Percentiles rank a stretch among this genome's conserved stretches.
Evolutionary conservation across 2,113 vertebrate species (phyloP).

Genomic region (Tor tambroides): DNA sequence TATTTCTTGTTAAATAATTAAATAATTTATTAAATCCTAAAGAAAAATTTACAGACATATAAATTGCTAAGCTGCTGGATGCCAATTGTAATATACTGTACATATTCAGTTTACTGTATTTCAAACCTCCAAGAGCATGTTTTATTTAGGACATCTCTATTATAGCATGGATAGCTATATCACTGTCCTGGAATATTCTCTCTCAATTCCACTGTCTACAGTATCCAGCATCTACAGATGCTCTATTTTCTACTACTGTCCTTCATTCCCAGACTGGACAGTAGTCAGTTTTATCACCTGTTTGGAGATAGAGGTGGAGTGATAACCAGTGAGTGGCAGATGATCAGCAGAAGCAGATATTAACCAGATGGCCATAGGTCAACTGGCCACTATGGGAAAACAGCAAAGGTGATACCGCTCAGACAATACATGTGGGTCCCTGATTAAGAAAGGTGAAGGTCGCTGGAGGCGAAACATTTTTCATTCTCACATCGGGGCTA

Average conservation of each 20-base stretch:
- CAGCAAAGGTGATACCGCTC: conserved; percentile 57
- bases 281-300: conserved; percentile 68
- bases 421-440: conserved; percentile 62
- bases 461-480: conserved; percentile 56
- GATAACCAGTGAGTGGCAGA: conserved; percentile 72
- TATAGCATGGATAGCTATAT: neutral
- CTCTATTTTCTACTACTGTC: conserved; percentile 43
- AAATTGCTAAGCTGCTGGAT: neutral
- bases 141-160: neutral
- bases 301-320: conserved; percentile 61
- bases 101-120: neutral
- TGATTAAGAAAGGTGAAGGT: conserved; percentile 65
- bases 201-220: neutral
- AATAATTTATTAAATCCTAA: neutral
- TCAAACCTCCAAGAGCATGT: neutral
- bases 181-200: conserved; percentile 17
- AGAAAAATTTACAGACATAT: neutral
- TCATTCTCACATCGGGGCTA: conserved; percentile 59
- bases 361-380: conserved; percentile 67
- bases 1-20: neutral
- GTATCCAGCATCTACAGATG: conserved; percentile 26
- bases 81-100: neutral
- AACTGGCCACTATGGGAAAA: conserved; percentile 61
- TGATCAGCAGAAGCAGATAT: conserved; percentile 73
- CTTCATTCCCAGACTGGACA: conserved; percentile 53